Base-by-base conservation (phyloP, 2,113 vertebrate genomes). In the Entelurus aequoreus region DNA sequence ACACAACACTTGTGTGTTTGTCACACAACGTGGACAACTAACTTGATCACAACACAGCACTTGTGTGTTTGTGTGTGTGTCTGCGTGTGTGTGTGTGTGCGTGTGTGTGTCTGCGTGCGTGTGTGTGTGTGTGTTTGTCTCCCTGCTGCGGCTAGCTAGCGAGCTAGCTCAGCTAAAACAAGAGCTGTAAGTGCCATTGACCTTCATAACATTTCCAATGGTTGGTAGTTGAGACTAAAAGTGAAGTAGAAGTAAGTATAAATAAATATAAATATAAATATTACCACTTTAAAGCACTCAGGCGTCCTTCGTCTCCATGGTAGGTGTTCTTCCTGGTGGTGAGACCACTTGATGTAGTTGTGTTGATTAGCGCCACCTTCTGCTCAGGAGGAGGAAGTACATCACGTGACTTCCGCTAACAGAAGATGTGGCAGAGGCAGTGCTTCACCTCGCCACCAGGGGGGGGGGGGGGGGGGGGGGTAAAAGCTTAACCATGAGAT, bases 241-340 rank as follows among this genome's bases (percentile, higher is more conserved):
- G 12, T 1, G 28, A 1, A 28, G 3, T 28, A 28, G 1, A 28
- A 28, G 2, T 28, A 28, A 28, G 4, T 28, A 28, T 19, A 19
- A 19, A 19, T 19, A 19, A 19, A 19, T 19, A 2, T 19, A 19
- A 40, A 8, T 42, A 8, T 5, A 37, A 57, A 40, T 9, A n/a
- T 58, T 42, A 35, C 51, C 28, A 19, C 28, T 53, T 53, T 35
- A 4, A 2, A 5, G 8, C 8, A 8, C 5, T 38, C 10, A 0
- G 0, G 76, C 76, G 44, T 77, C 68, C 5, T 19, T 48, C 5
- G 74, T 82, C 48, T 56, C 74, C 68, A 79, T 58, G 68, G 68
- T 64, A 36, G 46, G 21, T 28, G 35, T 9, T n/a, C 8, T 54
- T 54, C 12, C 12, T n/a, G 28, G 35, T n/a, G 15, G 4, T 36